phyloP scores from a whole-genome alignment of 2,113 vertebrate species.

The Illadopsis cleaveri region DNA sequence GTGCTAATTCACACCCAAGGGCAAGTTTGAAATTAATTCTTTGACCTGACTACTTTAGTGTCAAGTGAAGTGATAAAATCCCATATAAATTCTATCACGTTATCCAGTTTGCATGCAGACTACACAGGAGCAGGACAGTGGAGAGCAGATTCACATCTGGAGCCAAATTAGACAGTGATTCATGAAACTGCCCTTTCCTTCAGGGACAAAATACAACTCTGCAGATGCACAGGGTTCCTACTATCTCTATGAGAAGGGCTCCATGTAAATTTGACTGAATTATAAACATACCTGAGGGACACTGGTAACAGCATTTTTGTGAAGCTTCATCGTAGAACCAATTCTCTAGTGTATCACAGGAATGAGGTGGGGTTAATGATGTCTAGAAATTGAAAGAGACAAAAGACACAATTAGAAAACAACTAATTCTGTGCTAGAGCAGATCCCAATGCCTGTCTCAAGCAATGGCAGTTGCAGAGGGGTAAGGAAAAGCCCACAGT shows the following conservation, averaged over 20 bases:
- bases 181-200: not conserved
- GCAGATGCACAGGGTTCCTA: not conserved
- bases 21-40: not conserved
- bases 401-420: not conserved
- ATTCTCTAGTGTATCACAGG: not conserved
- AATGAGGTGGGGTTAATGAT: not conserved
- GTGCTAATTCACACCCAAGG: not conserved
- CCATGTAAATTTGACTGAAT: not conserved
- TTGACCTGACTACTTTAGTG: not conserved
- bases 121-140: not conserved
- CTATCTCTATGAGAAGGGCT: not conserved
- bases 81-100: not conserved
- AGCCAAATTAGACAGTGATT: not conserved
- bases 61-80: not conserved
- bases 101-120: not conserved
- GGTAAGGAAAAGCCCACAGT: not conserved
- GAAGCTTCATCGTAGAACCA: not conserved
- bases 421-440: not conserved
- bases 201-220: not conserved
- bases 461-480: not conserved
- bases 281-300: slow-evolving; percentile 23
- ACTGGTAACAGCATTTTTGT: slow-evolving; percentile 59
- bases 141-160: not conserved
- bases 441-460: not conserved
- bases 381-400: not conserved